Conservation (phyloP, 2,113 vertebrate species). For the Entosphenus tridentatus region DNA sequence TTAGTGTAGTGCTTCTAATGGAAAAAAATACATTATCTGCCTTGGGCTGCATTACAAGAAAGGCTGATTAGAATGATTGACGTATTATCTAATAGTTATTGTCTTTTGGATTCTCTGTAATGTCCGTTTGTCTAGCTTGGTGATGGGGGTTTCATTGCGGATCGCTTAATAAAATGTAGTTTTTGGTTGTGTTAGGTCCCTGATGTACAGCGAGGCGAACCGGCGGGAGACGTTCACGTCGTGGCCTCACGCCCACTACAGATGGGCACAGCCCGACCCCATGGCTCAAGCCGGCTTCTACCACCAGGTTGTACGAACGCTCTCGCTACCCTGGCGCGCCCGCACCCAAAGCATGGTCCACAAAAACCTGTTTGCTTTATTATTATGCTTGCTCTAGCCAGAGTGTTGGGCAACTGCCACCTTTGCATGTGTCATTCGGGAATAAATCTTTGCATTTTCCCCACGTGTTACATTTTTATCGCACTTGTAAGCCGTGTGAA, state of each 20-base stretch:
- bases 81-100: background rate
- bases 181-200: constrained; percentile 28
- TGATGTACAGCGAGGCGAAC: constrained; percentile 99
- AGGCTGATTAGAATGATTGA: background rate
- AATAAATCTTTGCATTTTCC: too few relatives aligned
- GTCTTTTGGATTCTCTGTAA: background rate
- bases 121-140: constrained; percentile 5
- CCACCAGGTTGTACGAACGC: constrained; percentile 51
- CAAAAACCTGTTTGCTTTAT: too few relatives aligned
- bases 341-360: too few relatives aligned
- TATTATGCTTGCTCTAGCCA: too few relatives aligned
- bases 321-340: too few relatives aligned
- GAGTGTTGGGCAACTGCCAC: too few relatives aligned
- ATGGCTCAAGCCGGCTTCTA: constrained; percentile 99
- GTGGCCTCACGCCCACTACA: constrained; percentile 89
- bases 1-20: background rate
- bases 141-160: too few relatives aligned
- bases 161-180: too few relatives aligned
- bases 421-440: too few relatives aligned
- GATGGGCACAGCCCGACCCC: constrained; percentile 94
- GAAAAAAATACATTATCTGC: background rate
- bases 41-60: background rate
- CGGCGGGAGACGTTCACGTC: constrained; percentile 93
- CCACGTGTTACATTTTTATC: too few relatives aligned
- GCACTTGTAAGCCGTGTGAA: too few relatives aligned